Base-by-base conservation (phyloP, 1,140 invertebrate genomes). In the Propsilocerus akamusi region DNA sequence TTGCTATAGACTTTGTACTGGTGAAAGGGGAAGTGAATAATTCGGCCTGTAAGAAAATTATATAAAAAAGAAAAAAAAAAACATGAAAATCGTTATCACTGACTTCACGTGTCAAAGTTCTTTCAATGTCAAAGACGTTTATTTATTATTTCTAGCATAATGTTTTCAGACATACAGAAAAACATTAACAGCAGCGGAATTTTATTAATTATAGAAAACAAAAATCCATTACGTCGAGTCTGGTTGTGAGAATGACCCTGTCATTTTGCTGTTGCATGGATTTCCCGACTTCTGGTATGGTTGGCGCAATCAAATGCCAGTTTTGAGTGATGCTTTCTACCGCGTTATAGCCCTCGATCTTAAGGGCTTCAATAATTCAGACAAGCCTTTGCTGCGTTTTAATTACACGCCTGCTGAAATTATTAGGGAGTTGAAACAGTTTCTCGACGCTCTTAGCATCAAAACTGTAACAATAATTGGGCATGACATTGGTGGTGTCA, bases 361-460 rank as follows among this genome's bases (percentile, higher is more conserved):
- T 54, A 78, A 86, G 64, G 86, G 86, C 23, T 91, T 86, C 60
- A 82, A 81, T 3, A 79, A 86, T 55, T 84, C 83, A 2, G 83
- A 86, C 53, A 87, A 87, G 63, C 86, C 86, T n/a, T 56, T 58
- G 17, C 74, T 71, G 28, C 65, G 73, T 25, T 60, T 65, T 25
- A 69, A 69, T 34, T 91, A 91, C 58, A 66, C 63, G 47, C 66
- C 80, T 17, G 65, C 75, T 25, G 66, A 69, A 34, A 59, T 90
- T 14, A 64, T 78, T 6, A 68, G 75, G 28, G 86, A 91, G 67
- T 57, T 88, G 2, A 69, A 71, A 49, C 74, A 82, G 57, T 72
- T 89, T 25, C 74, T 89, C 49, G 60, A 71, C 25, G 70, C 74
- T 7, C 59, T 87, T 10, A 80, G 74, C 12, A 69, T 68, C 2